Conservation (phyloP, 2,113 vertebrate species). For the Raja brachyura region DNA sequence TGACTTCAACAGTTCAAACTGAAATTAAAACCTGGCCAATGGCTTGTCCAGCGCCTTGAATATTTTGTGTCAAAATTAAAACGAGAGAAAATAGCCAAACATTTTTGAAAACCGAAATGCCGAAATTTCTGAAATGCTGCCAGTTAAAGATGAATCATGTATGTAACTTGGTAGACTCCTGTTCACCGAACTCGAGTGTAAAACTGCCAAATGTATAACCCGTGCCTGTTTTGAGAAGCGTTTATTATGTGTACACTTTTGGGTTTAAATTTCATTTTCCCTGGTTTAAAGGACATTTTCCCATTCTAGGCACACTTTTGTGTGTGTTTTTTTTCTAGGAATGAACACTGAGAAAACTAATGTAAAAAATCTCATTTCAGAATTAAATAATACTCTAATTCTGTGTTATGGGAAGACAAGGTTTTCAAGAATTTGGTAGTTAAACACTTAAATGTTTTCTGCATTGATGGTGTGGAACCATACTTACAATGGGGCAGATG, state of each 20-base stretch:
- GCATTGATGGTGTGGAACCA: background rate
- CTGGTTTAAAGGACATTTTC: background rate
- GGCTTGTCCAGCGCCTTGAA: background rate
- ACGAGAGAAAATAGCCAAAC: background rate
- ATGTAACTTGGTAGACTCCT: background rate
- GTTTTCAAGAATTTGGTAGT: background rate
- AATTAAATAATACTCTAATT: background rate
- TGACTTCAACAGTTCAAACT: background rate
- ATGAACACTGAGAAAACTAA: background rate
- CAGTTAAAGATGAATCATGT: slow-evolving; percentile 4
- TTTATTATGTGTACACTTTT: background rate
- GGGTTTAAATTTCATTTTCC: background rate
- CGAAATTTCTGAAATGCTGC: background rate
- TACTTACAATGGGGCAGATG: background rate
- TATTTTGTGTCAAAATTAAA: background rate
- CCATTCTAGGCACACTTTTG: background rate
- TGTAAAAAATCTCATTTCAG: background rate
- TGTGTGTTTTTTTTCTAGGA: background rate
- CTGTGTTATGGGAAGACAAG: background rate
- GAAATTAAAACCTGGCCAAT: background rate
- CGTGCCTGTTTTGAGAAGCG: background rate
- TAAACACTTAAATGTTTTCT: background rate
- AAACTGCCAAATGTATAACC: background rate
- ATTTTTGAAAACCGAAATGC: background rate
- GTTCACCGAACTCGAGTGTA: background rate